These are phyloP conservation scores for Alviniconcha strummeri DNA, from an alignment of 2,888 invertebrate species.

Conservation along the genomic window DNA sequence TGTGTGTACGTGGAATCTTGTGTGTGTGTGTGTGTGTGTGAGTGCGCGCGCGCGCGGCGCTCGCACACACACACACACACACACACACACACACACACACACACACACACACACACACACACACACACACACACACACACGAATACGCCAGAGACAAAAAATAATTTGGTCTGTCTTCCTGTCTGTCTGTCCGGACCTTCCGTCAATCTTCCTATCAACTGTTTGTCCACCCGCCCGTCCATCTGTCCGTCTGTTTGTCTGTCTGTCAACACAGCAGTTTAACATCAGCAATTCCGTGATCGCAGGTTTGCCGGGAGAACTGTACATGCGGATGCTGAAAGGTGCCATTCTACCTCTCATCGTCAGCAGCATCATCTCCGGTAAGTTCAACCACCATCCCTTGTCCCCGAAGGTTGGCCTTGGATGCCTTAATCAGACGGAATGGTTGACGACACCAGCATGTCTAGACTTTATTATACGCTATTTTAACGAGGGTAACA, in stretches of 20 bases:
- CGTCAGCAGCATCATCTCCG: slow-evolving; percentile 61
- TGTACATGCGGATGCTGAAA: slow-evolving; percentile 62
- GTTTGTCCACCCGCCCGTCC: neutral
- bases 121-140: neutral
- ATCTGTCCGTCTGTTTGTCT: neutral
- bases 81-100: neutral
- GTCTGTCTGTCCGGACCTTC: neutral
- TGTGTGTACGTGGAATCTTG: too few species aligned
- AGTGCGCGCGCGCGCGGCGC: neutral
- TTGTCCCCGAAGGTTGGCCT: too few species aligned
- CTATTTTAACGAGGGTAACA: too few species aligned
- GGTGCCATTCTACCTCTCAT: slow-evolving; percentile 62
- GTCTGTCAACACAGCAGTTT: neutral
- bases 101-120: neutral
- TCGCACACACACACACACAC: neutral
- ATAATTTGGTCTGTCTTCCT: neutral
- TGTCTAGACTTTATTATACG: too few species aligned
- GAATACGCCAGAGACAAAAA: neutral
- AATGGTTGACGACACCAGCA: too few species aligned
- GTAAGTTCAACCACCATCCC: slow-evolving; percentile 42
- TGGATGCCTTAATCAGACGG: too few species aligned
- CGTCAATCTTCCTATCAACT: neutral
- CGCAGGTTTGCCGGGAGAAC: slow-evolving; percentile 62
- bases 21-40: too few species aligned
- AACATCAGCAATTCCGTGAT: neutral